Conservation (phyloP, 2,888 invertebrate genomes). For the Nomada ferruginata region DNA sequence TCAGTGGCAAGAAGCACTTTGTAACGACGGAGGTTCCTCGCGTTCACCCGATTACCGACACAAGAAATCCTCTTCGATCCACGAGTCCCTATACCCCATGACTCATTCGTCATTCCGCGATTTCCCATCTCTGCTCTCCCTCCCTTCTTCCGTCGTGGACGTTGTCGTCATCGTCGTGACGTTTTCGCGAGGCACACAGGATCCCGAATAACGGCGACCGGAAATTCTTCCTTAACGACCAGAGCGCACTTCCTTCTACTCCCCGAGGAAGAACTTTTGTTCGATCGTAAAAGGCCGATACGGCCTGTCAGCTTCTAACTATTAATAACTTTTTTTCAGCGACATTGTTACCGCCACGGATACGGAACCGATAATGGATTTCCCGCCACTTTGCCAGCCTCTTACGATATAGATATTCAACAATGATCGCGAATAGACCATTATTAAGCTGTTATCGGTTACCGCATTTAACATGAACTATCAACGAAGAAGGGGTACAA, state of each 20-base stretch:
- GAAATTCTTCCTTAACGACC: slow-evolving; percentile 61
- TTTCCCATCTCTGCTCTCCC: slow-evolving; percentile 15
- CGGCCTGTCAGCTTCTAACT: slow-evolving; percentile 52
- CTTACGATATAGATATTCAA: neutral
- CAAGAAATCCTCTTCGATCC: slow-evolving; percentile 36
- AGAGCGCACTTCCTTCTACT: slow-evolving; percentile 23
- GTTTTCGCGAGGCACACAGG: slow-evolving; percentile 41
- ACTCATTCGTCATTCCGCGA: slow-evolving; percentile 73
- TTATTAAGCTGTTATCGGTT: slow-evolving; percentile 4
- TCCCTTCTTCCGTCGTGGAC: slow-evolving; percentile 29
- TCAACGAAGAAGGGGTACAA: neutral
- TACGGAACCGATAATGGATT: slow-evolving; percentile 56
- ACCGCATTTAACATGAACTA: neutral
- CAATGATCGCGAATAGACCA: slow-evolving; percentile 20
- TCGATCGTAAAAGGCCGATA: slow-evolving; percentile 52
- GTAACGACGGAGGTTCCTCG: slow-evolving; percentile 41
- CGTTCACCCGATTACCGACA: slow-evolving; percentile 47
- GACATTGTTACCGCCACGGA: slow-evolving; percentile 45
- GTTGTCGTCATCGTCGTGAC: slow-evolving; percentile 37
- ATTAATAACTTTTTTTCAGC: slow-evolving; percentile 63
- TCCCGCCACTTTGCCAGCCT: neutral
- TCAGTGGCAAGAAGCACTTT: slow-evolving; percentile 31
- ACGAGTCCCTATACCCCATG: slow-evolving; percentile 37
- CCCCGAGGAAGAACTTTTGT: slow-evolving; percentile 44
- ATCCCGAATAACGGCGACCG: slow-evolving; percentile 28